Percentiles rank a stretch among this genome's conserved stretches.
Evolutionary conservation across 2,113 vertebrate species (phyloP).

Genomic region (Sterrhoptilus dennistouni): DNA sequence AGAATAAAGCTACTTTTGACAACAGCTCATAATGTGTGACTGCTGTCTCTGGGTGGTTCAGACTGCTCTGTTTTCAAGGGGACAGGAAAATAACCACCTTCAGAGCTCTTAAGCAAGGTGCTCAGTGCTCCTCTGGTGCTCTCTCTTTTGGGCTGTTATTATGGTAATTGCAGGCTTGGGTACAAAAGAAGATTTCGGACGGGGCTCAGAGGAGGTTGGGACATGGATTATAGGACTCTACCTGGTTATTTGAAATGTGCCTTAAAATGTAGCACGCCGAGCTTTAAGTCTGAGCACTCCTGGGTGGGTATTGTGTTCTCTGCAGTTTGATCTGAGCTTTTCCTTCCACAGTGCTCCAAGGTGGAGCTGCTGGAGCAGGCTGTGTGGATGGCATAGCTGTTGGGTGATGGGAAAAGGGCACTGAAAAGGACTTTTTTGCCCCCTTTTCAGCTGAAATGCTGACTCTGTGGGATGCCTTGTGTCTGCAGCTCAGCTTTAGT

Average conservation of each 20-base stretch:
- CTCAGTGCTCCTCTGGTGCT: neutral
- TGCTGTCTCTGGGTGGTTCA: neutral
- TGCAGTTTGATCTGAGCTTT: rapidly evolving
- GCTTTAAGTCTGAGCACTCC: neutral
- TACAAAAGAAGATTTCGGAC: neutral
- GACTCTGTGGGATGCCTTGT: neutral
- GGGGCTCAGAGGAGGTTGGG: neutral
- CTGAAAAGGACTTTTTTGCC: neutral
- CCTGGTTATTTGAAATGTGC: neutral
- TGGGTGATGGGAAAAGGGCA: too few relatives aligned
- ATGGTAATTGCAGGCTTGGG: neutral
- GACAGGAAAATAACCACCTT: neutral
- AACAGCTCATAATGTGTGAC: neutral
- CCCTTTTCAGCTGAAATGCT: neutral
- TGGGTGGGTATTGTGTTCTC: neutral
- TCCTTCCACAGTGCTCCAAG: rapidly evolving
- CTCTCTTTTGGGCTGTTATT: neutral
- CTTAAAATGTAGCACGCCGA: neutral
- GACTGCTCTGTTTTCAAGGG: neutral
- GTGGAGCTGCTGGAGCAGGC: neutral
- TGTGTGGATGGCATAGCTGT: rapidly evolving
- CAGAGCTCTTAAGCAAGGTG: neutral
- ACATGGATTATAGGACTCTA: neutral
- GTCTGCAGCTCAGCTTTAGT: neutral
- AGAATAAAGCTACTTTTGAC: neutral